phyloP scores from a whole-genome alignment of 1,140 invertebrate species.

The Hypsibius dujardini region DNA sequence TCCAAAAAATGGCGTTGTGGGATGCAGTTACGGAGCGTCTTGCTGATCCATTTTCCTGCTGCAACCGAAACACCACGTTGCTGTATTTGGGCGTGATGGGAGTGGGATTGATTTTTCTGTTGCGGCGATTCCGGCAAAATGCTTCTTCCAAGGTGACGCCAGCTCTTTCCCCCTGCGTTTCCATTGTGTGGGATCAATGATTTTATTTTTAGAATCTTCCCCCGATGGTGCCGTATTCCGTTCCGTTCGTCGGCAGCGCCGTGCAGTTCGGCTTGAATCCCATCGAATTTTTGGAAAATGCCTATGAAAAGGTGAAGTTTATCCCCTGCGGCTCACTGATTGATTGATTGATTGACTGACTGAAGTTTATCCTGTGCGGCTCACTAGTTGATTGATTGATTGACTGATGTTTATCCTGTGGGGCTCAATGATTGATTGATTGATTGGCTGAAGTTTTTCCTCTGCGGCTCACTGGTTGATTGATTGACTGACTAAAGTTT shows the following conservation, averaged over 20 bases:
- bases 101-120: too few species aligned
- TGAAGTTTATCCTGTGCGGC: not conserved
- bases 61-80: not conserved
- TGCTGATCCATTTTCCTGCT: not conserved
- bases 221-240: slow-evolving; percentile 27
- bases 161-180: too few species aligned
- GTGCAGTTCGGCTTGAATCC: slow-evolving; percentile 28
- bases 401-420: not conserved
- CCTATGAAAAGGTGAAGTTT: slow-evolving; percentile 27
- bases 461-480: not conserved
- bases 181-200: too few species aligned
- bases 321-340: not conserved
- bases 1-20: too few species aligned
- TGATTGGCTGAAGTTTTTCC: too few species aligned
- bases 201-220: slow-evolving; percentile 24
- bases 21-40: not conserved
- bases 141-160: too few species aligned
- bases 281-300: slow-evolving; percentile 27
- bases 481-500: too few species aligned
- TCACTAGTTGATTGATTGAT: not conserved
- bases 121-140: too few species aligned
- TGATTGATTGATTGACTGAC: too few species aligned
- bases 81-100: not conserved
- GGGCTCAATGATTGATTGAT: not conserved
- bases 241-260: slow-evolving; percentile 29